Evolutionary conservation across 2,888 invertebrate species (phyloP).

Genomic region (Drosophila sordidapex): DNA sequence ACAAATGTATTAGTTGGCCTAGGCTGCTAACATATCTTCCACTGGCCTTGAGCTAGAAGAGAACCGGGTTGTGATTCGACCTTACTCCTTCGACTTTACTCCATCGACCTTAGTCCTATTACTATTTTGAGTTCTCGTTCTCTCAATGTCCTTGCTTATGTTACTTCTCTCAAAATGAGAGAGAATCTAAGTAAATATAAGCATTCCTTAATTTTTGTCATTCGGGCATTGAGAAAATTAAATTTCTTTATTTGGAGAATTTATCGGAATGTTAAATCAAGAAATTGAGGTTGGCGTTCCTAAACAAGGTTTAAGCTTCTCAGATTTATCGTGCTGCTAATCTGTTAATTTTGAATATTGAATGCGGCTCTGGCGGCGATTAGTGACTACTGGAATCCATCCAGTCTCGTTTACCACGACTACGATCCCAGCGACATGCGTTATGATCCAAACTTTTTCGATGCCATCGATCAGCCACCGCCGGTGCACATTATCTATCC

Average conservation of each 20-base stretch:
- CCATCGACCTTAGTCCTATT: neutral
- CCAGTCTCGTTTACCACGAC: conserved; percentile 88
- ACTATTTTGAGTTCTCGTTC: neutral
- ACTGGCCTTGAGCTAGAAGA: neutral
- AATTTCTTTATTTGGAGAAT: neutral
- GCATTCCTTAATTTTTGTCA: neutral
- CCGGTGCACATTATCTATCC: conserved; percentile 90
- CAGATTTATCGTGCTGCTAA: conserved; percentile 1
- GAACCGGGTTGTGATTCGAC: neutral
- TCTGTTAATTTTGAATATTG: neutral
- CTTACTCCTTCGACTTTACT: too few relatives aligned
- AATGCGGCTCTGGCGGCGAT: conserved; percentile 17
- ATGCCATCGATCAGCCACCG: conserved; percentile 88
- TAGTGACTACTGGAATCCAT: conserved; percentile 86
- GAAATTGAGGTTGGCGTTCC: neutral
- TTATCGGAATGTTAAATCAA: neutral
- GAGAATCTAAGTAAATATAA: neutral
- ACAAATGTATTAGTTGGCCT: conserved; percentile 42
- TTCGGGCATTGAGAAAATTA: neutral
- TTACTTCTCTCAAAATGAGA: neutral
- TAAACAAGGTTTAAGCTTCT: neutral
- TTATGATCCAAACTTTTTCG: conserved; percentile 86
- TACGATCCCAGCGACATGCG: conserved; percentile 83
- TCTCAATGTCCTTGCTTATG: neutral
- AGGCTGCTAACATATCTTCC: neutral